phyloP scores from a whole-genome alignment of 2,113 vertebrate genomes.

The Ciconia boyciana region DNA sequence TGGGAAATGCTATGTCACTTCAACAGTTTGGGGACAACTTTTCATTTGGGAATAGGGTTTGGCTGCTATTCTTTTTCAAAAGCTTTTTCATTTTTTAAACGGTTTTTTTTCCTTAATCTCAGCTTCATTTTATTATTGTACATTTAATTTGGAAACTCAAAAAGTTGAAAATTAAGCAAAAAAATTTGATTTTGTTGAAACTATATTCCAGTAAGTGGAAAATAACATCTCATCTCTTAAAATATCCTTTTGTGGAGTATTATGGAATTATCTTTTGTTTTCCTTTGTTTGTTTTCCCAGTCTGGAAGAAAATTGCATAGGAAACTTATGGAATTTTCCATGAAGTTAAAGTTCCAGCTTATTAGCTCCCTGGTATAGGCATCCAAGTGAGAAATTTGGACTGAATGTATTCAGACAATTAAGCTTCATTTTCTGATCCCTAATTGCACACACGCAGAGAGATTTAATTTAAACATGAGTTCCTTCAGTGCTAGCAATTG shows the following conservation, averaged over 20 bases:
- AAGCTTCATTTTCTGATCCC: conserved; percentile 42
- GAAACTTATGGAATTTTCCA: neutral
- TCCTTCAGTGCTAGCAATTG: neutral
- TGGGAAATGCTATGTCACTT: neutral
- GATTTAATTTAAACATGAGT: conserved; percentile 5
- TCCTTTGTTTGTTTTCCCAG: neutral
- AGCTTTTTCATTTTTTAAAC: neutral
- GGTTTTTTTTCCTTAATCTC: neutral
- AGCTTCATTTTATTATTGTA: neutral
- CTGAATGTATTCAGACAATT: conserved; percentile 30
- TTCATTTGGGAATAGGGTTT: neutral
- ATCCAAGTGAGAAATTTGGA: conserved; percentile 5
- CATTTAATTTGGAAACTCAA: neutral
- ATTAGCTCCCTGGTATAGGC: neutral
- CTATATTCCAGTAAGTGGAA: neutral
- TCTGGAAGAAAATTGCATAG: neutral
- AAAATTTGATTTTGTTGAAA: neutral
- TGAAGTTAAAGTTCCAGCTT: neutral
- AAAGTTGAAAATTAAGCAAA: neutral
- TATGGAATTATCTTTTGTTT: neutral
- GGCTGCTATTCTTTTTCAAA: neutral
- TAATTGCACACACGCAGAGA: conserved; percentile 3
- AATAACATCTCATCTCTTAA: neutral
- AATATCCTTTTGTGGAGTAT: neutral
- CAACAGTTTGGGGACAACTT: neutral